Evolutionary conservation across 2,888 invertebrate species (phyloP).

Genomic region (Caenorhabditis plicata): DNA sequence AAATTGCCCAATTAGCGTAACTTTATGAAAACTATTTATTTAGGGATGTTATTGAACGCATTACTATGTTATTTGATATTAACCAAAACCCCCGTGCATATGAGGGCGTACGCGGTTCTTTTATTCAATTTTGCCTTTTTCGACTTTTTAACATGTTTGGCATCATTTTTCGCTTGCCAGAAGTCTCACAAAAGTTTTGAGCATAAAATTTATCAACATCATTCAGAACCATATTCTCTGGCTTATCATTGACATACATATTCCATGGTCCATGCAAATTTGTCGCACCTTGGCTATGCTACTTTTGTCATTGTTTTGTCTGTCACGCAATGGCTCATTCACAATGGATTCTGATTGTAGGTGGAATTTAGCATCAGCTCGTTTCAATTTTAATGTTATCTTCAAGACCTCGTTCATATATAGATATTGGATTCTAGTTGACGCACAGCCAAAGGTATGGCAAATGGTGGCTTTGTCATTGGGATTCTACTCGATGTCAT

Average conservation of each 20-base stretch:
- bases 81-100: conserved; percentile 19
- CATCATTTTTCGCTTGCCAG: conserved; percentile 23
- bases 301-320: conserved; percentile 37
- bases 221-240: conserved; percentile 31
- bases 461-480: conserved; percentile 13
- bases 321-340: conserved; percentile 37
- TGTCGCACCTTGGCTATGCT: conserved; percentile 27
- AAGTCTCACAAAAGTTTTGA: no score
- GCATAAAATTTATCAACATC: no score
- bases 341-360: conserved; percentile 34
- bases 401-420: conserved; percentile 30
- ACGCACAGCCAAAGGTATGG: conserved; percentile 4
- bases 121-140: conserved; percentile 39
- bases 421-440: conserved; percentile 29
- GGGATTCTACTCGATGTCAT: conserved; percentile 21
- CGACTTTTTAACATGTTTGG: conserved; percentile 27
- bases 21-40: no score
- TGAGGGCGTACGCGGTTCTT: conserved; percentile 28
- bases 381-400: not conserved
- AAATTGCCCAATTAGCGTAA: not conserved
- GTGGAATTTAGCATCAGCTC: not conserved
- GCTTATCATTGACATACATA: conserved; percentile 33
- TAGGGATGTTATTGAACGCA: conserved; percentile 17
- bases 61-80: conserved; percentile 21
- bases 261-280: conserved; percentile 36